Percentiles rank a stretch among this genome's conserved stretches.
phyloP scores from a whole-genome alignment of 2,113 vertebrate species.

The Sinocyclocheilus anophthalmus region DNA sequence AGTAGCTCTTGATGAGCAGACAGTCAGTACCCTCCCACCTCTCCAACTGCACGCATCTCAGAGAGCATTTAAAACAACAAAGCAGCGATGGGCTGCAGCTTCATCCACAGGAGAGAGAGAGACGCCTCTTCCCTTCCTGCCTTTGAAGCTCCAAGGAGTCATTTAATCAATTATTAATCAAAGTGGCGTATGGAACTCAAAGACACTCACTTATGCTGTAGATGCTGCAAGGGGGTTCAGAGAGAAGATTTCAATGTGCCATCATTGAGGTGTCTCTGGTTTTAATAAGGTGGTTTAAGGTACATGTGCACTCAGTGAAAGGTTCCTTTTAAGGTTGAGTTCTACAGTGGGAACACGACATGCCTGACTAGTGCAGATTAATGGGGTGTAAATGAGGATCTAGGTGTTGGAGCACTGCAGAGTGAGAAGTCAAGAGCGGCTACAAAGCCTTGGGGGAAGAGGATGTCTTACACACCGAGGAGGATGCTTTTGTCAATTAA shows the following conservation, averaged over 20 bases:
- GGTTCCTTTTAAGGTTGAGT: slow-evolving; percentile 52
- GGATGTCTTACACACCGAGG: slow-evolving; percentile 27
- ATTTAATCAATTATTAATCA: slow-evolving; percentile 99
- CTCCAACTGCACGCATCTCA: slow-evolving; percentile 80
- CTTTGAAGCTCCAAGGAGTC: slow-evolving; percentile 91
- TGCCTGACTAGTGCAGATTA: slow-evolving; percentile 55
- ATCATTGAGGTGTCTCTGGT: slow-evolving; percentile 61
- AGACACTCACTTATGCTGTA: slow-evolving; percentile 81
- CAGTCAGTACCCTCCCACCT: slow-evolving; percentile 7
- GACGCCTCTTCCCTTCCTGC: slow-evolving; percentile 89
- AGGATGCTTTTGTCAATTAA: slow-evolving; percentile 48
- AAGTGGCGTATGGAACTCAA: slow-evolving; percentile 93
- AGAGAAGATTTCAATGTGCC: slow-evolving; percentile 63
- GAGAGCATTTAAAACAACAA: slow-evolving; percentile 95
- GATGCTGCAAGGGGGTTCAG: slow-evolving; percentile 73
- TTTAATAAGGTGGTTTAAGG: slow-evolving; percentile 62
- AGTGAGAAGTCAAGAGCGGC: slow-evolving; percentile 46
- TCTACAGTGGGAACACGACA: slow-evolving; percentile 61
- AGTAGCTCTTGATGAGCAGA: slow-evolving; percentile 45
- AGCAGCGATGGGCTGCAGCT: slow-evolving; percentile 91
- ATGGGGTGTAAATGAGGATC: slow-evolving; percentile 46
- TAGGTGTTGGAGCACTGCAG: slow-evolving; percentile 43
- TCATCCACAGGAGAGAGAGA: slow-evolving; percentile 77
- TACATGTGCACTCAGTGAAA: slow-evolving; percentile 48
- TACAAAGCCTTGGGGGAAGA: slow-evolving; percentile 36